Percentiles rank a stretch among this genome's conserved stretches.
Conservation (phyloP, 2,797 vertebrate species). For the Lagocephalus sceleratus region DNA sequence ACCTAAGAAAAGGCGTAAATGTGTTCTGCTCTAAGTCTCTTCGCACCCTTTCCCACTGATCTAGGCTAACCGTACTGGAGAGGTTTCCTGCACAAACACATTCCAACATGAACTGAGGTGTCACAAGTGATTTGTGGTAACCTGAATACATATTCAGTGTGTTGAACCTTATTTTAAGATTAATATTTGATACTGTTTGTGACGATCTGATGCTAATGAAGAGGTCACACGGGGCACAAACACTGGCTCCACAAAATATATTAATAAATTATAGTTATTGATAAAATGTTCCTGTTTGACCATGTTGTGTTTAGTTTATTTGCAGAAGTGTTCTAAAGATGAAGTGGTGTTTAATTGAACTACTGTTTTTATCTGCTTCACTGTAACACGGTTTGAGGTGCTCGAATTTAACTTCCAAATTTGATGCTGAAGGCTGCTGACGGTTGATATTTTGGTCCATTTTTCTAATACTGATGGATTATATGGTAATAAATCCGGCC, state of each 20-base stretch:
- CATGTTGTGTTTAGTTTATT: constrained; percentile 15
- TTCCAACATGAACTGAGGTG: constrained; percentile 65
- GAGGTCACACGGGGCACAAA: constrained; percentile 25
- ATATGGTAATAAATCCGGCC: constrained; percentile 3
- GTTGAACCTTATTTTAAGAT: constrained; percentile 30
- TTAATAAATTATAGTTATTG: constrained; percentile 12
- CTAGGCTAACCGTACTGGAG: constrained; percentile 58
- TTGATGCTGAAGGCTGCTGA: neutral
- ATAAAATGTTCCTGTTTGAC: constrained; percentile 13
- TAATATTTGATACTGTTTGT: constrained; percentile 39
- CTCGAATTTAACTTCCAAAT: neutral
- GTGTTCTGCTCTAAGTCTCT: constrained; percentile 90
- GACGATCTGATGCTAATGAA: constrained; percentile 28
- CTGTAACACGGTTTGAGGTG: constrained; percentile 16
- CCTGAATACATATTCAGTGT: constrained; percentile 38
- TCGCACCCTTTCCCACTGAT: constrained; percentile 66
- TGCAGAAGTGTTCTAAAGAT: constrained; percentile 12
- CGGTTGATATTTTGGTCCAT: neutral
- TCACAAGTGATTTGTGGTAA: constrained; percentile 39
- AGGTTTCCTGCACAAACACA: constrained; percentile 57
- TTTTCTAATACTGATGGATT: neutral
- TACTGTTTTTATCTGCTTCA: constrained; percentile 10
- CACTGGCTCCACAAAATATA: constrained; percentile 18
- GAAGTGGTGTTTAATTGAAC: constrained; percentile 10
- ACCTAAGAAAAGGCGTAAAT: constrained; percentile 96